Percentiles rank a stretch among this genome's conserved stretches.
Evolutionary conservation across 1,140 invertebrate genomes (phyloP).

Genomic region (Habropoda laboriosa): DNA sequence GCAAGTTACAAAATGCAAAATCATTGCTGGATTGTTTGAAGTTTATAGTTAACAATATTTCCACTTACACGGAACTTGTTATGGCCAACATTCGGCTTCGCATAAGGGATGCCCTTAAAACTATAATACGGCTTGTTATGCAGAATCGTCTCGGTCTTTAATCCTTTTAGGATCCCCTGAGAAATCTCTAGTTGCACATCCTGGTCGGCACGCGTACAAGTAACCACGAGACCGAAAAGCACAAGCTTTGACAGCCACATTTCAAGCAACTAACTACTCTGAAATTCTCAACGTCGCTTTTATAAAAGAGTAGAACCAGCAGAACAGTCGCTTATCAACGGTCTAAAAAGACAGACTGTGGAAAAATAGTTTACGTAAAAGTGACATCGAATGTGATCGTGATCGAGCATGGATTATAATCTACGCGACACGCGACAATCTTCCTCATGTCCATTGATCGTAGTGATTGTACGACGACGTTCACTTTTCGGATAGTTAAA

Average conservation of each 20-base stretch:
- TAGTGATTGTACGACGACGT: not conserved
- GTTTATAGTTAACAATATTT: no score
- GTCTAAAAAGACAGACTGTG: not conserved
- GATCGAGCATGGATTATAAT: not conserved
- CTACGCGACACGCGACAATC: not conserved
- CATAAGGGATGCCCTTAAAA: constrained; percentile 86
- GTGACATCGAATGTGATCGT: not conserved
- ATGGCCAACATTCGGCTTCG: constrained; percentile 84
- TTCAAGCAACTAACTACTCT: not conserved
- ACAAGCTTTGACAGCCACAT: constrained; percentile 67
- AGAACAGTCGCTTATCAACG: no score
- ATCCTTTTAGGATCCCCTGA: constrained; percentile 73
- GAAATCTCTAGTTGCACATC: constrained; percentile 71
- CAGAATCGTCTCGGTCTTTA: constrained; percentile 66
- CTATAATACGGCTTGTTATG: constrained; percentile 76
- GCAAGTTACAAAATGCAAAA: no score
- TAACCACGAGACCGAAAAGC: constrained; percentile 56
- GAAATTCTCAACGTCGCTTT: not conserved
- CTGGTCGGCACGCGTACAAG: constrained; percentile 58
- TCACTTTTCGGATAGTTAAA: constrained; percentile 9
- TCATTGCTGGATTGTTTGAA: no score
- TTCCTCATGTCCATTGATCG: not conserved
- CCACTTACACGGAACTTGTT: constrained; percentile 85
- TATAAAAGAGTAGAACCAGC: not conserved
- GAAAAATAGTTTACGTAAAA: constrained; percentile 29